Percentiles rank a stretch among this genome's conserved stretches.
Evolutionary conservation across 2,888 invertebrate species (phyloP).

Genomic region (Agrotis clavis): DNA sequence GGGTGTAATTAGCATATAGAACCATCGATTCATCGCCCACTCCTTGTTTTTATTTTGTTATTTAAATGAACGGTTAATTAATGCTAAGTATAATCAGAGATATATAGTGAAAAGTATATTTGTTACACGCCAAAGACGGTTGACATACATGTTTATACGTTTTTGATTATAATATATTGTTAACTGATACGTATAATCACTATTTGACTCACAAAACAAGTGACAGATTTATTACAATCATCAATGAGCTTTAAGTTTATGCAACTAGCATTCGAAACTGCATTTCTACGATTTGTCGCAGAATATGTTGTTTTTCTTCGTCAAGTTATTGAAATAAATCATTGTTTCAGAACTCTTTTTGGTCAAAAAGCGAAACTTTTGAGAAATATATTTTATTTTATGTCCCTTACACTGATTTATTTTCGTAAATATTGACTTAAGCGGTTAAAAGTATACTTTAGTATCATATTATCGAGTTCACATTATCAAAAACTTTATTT

Average conservation of each 20-base stretch:
- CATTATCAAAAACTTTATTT: neutral
- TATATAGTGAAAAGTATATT: slow-evolving; percentile 50
- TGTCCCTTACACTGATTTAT: slow-evolving; percentile 9
- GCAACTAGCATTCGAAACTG: neutral
- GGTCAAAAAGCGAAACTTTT: slow-evolving; percentile 14
- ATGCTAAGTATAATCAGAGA: slow-evolving; percentile 73
- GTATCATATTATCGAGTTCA: neutral
- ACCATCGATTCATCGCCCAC: slow-evolving; percentile 73
- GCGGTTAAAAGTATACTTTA: neutral
- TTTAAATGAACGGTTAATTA: slow-evolving; percentile 87
- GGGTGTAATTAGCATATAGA: slow-evolving; percentile 72
- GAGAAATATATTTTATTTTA: slow-evolving; percentile 18
- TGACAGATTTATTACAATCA: neutral
- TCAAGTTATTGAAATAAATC: slow-evolving; percentile 41
- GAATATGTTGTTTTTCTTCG: neutral
- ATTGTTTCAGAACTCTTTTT: slow-evolving; percentile 13
- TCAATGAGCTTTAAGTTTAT: neutral
- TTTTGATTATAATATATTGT: slow-evolving; percentile 53
- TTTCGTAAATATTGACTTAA: slow-evolving; percentile 26
- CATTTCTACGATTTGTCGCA: neutral
- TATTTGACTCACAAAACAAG: neutral
- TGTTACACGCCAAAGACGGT: slow-evolving; percentile 37
- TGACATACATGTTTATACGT: slow-evolving; percentile 45
- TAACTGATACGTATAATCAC: slow-evolving; percentile 32
- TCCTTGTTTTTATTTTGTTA: slow-evolving; percentile 77